A percentile compares a stretch with the other conserved stretches of the same genome.
These are phyloP conservation scores for Harmothoe impar DNA, from an alignment of 2,888 invertebrate species.

Conservation along the genomic window DNA sequence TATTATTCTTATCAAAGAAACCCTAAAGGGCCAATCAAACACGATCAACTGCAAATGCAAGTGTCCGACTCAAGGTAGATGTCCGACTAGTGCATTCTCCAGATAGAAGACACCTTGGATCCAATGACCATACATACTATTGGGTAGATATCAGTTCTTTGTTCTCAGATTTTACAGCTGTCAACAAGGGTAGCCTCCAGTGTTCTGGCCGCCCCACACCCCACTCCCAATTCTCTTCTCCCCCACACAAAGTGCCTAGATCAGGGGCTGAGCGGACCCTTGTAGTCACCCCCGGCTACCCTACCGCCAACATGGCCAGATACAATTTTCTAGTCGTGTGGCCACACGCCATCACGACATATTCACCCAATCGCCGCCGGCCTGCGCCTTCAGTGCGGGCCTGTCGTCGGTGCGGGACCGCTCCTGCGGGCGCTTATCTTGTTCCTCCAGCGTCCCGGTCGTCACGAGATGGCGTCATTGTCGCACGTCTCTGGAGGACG, in stretches of 20 bases:
- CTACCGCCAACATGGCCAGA: slow-evolving; percentile 36
- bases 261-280: neutral
- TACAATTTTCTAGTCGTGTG: slow-evolving; percentile 58
- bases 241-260: neutral
- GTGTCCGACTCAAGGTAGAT: too few species aligned
- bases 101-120: too few species aligned
- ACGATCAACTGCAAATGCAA: too few species aligned
- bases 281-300: slow-evolving; percentile 34
- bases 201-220: neutral
- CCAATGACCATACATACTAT: too few species aligned
- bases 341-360: slow-evolving; percentile 61
- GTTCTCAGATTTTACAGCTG: neutral
- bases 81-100: too few species aligned
- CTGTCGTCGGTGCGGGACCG: slow-evolving; percentile 52
- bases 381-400: slow-evolving; percentile 48
- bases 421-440: slow-evolving; percentile 58
- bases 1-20: too few species aligned
- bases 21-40: too few species aligned
- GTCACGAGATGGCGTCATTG: slow-evolving; percentile 62
- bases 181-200: neutral
- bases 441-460: slow-evolving; percentile 63
- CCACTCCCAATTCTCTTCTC: too few species aligned
- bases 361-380: slow-evolving; percentile 55
- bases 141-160: neutral
- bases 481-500: slow-evolving; percentile 55